Evolutionary conservation across 2,113 vertebrate species (phyloP).

Genomic region (Tenrec ecaudatus): DNA sequence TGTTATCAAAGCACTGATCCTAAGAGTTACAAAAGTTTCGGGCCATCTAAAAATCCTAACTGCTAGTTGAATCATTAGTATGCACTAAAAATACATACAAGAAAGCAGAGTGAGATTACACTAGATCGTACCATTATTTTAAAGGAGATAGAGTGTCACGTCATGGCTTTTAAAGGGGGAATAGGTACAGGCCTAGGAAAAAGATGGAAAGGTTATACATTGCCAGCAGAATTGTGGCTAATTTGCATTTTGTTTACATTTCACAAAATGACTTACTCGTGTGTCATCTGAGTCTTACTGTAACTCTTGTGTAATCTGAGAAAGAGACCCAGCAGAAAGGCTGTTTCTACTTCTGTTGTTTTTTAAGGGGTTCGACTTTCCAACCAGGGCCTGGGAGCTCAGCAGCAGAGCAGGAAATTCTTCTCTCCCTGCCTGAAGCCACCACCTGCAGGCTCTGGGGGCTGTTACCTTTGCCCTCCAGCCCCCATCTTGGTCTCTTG

Average conservation of each 20-base stretch:
- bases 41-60: neutral
- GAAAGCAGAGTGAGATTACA: neutral
- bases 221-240: neutral
- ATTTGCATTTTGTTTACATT: no score
- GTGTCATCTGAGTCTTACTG: no score
- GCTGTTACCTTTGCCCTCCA: neutral
- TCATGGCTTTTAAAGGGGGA: neutral
- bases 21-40: neutral
- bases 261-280: no score
- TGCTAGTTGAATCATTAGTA: neutral
- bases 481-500: rapidly evolving
- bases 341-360: neutral
- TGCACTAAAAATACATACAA: neutral
- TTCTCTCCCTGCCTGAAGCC: neutral
- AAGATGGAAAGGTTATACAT: neutral
- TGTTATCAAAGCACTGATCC: neutral
- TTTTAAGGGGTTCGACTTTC: neutral
- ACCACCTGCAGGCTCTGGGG: neutral
- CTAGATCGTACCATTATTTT: neutral
- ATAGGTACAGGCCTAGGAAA: neutral
- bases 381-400: neutral
- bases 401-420: neutral
- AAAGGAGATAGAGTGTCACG: neutral
- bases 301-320: no score
- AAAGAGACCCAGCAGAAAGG: neutral